These are phyloP conservation scores for Sardinella longiceps DNA, from an alignment of 2,797 vertebrate genomes.

Conservation along the genomic window DNA sequence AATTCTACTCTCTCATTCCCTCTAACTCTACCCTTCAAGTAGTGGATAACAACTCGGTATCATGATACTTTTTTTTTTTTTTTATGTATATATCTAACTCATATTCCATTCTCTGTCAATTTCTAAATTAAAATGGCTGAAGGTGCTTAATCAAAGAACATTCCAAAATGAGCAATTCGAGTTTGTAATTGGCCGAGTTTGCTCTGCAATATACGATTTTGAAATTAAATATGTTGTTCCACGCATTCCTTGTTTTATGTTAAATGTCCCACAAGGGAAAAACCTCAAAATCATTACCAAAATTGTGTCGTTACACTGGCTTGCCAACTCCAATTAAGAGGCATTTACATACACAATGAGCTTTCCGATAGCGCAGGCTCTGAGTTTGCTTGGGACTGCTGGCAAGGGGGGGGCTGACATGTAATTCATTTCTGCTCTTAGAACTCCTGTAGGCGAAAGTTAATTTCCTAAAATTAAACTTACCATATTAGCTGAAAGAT, in stretches of 20 bases:
- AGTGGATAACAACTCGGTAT: constrained; percentile 20
- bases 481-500: constrained; percentile 74
- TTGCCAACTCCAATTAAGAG: constrained; percentile 63
- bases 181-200: constrained; percentile 52
- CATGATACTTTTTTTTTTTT: constrained; percentile 39
- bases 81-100: too few relatives aligned
- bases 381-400: constrained; percentile 53
- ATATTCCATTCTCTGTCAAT: background rate
- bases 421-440: constrained; percentile 69
- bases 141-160: constrained; percentile 50
- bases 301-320: constrained; percentile 65
- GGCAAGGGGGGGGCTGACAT: constrained; percentile 61
- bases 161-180: constrained; percentile 44
- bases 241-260: constrained; percentile 60
- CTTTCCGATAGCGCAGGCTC: constrained; percentile 58
- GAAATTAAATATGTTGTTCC: constrained; percentile 49
- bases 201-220: constrained; percentile 35
- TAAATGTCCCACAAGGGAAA: constrained; percentile 62
- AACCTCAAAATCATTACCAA: constrained; percentile 62
- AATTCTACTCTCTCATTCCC: constrained; percentile 32
- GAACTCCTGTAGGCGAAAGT: constrained; percentile 75
- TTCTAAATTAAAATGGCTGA: constrained; percentile 51
- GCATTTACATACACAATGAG: constrained; percentile 69
- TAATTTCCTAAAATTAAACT: constrained; percentile 80
- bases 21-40: constrained; percentile 23